Percentiles rank a stretch among this genome's conserved stretches.
phyloP scores from a whole-genome alignment of 2,888 invertebrate genomes.

The Molorchus minor region DNA sequence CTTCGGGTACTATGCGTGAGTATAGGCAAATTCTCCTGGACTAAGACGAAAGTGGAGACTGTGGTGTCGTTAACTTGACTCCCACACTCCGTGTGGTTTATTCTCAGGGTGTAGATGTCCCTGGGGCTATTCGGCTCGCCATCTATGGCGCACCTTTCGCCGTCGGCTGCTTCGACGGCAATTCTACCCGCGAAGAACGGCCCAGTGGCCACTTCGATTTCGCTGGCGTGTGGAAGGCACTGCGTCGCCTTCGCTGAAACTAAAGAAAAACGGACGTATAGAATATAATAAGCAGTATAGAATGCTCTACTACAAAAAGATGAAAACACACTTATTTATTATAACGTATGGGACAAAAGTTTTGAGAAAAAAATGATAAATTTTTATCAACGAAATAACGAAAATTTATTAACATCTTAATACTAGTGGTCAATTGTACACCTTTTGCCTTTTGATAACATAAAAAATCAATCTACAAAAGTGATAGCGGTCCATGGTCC shows the following conservation, averaged over 20 bases:
- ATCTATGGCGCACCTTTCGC: constrained; percentile 76
- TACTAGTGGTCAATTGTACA: too few relatives aligned
- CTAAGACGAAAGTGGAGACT: constrained; percentile 83
- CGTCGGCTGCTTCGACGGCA: constrained; percentile 77
- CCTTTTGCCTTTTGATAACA: too few relatives aligned
- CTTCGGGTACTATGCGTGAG: constrained; percentile 74
- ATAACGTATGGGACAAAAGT: too few relatives aligned
- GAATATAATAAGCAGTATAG: too few relatives aligned
- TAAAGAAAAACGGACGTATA: constrained; percentile 60
- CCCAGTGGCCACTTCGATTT: constrained; percentile 84
- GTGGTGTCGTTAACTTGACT: constrained; percentile 76
- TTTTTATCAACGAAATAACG: too few relatives aligned
- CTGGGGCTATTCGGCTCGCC: constrained; percentile 77
- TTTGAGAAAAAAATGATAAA: too few relatives aligned
- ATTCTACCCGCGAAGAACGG: constrained; percentile 83
- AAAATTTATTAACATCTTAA: too few relatives aligned
- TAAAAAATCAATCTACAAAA: too few relatives aligned
- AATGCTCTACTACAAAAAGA: too few relatives aligned
- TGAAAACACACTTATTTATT: not conserved
- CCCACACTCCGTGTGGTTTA: constrained; percentile 77
- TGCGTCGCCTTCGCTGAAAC: constrained; percentile 84
- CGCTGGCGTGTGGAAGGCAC: constrained; percentile 81
- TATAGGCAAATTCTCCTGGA: constrained; percentile 84
- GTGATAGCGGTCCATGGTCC: too few relatives aligned
- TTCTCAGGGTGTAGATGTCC: constrained; percentile 78